Evolutionary conservation across 1,140 invertebrate genomes (phyloP).

Genomic region (Euura lappo): DNA sequence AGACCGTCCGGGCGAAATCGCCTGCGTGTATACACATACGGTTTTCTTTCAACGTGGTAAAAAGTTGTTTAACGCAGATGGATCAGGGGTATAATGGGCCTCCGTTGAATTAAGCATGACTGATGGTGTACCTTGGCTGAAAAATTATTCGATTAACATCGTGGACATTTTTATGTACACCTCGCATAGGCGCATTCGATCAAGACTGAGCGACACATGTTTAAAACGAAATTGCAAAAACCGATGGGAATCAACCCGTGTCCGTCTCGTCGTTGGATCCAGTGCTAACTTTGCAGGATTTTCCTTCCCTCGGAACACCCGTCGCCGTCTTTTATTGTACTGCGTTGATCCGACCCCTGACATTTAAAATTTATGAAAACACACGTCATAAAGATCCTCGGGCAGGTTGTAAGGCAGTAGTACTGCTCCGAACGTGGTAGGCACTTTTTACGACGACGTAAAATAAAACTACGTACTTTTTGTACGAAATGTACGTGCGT

Average conservation of each 20-base stretch:
- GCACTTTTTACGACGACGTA: slow-evolving; percentile 19
- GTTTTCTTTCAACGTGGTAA: background rate
- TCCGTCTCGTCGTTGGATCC: no score
- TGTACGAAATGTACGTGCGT: no score
- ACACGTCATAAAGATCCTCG: slow-evolving; percentile 30
- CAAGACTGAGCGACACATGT: background rate
- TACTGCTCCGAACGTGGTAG: background rate
- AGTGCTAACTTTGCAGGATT: no score
- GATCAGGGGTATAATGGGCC: background rate
- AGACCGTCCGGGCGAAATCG: no score
- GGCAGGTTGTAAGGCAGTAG: background rate
- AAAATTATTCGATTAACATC: no score
- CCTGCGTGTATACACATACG: background rate
- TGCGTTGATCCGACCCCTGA: slow-evolving; percentile 26
- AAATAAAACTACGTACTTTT: slow-evolving; percentile 6
- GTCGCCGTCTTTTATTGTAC: background rate
- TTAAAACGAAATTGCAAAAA: no score
- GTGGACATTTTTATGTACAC: no score
- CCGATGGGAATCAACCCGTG: no score
- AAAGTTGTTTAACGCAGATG: background rate
- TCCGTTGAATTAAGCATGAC: background rate
- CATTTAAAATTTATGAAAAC: slow-evolving; percentile 38
- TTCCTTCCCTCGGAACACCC: no score
- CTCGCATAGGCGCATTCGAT: background rate
- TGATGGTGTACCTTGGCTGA: background rate